Evolutionary conservation across 2,797 vertebrate species (phyloP).

Genomic region (Trematomus bernacchii): DNA sequence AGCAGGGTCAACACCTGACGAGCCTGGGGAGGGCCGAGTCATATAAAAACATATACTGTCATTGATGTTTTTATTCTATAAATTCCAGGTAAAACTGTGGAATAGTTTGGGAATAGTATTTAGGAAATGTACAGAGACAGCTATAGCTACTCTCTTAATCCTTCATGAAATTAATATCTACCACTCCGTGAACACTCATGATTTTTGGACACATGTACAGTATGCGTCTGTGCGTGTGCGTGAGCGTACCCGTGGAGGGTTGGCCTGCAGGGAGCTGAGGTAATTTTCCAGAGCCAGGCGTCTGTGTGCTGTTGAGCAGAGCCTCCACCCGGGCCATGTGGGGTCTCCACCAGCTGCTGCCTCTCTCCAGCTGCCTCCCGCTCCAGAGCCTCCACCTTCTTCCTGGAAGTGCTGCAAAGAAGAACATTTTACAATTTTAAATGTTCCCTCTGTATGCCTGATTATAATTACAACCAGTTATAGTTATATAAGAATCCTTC

Average conservation of each 20-base stretch:
- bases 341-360: slow-evolving; percentile 97
- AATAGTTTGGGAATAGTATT: neutral
- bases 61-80: neutral
- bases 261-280: slow-evolving; percentile 92
- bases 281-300: slow-evolving; percentile 96
- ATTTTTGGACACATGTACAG: neutral
- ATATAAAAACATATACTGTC: neutral
- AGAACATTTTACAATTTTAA: neutral
- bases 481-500: neutral
- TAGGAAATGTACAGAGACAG: neutral
- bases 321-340: slow-evolving; percentile 98
- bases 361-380: slow-evolving; percentile 96
- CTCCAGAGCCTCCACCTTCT: slow-evolving; percentile 96
- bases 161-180: neutral
- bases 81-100: neutral
- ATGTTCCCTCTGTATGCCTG: neutral
- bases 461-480: neutral
- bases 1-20: slow-evolving; percentile 95
- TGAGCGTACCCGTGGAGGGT: slow-evolving; percentile 89
- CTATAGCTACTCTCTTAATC: neutral
- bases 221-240: too few species aligned
- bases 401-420: slow-evolving; percentile 94
- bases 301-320: slow-evolving; percentile 93
- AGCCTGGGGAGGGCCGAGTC: slow-evolving; percentile 80
- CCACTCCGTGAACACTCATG: neutral